These are phyloP conservation scores for Hedychridium roseum DNA, from an alignment of 2,888 invertebrate genomes.

Conservation along the genomic window DNA sequence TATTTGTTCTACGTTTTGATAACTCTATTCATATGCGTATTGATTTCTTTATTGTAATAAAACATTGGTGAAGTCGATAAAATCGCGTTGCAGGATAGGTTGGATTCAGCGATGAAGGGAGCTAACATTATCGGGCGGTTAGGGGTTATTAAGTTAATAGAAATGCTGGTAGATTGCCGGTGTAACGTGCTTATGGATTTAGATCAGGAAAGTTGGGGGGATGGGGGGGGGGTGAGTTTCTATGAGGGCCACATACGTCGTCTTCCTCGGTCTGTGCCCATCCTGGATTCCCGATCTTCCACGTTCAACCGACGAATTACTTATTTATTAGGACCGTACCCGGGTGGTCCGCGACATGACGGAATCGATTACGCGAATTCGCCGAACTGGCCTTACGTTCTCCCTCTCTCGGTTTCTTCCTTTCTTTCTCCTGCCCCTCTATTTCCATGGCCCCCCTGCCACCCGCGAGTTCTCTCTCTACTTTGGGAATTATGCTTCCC, in stretches of 20 bases:
- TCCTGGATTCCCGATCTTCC: slow-evolving; percentile 41
- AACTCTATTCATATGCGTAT: not conserved
- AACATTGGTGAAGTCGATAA: no score
- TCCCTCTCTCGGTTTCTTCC: slow-evolving; percentile 37
- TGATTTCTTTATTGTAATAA: not conserved
- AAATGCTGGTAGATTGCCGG: no score
- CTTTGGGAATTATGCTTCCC: no score
- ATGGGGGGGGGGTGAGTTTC: no score
- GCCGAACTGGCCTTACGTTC: slow-evolving; percentile 54
- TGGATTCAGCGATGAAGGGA: no score
- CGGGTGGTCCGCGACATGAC: slow-evolving; percentile 65
- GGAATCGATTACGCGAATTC: slow-evolving; percentile 64
- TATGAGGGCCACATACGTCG: slow-evolving; percentile 30
- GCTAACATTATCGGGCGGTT: no score
- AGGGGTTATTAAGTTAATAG: no score
- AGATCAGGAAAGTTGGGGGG: no score
- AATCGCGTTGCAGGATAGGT: no score
- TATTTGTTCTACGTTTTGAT: no score
- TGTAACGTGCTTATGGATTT: no score
- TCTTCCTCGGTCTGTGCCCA: slow-evolving; percentile 11
- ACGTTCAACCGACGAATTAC: slow-evolving; percentile 60
- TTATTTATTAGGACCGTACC: slow-evolving; percentile 62
- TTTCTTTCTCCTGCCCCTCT: slow-evolving; percentile 15
- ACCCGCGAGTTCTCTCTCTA: no score
- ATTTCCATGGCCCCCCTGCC: slow-evolving; percentile 4